Base-by-base conservation (phyloP, 2,888 invertebrate genomes). In the Xanthorhoe spadicearia region DNA sequence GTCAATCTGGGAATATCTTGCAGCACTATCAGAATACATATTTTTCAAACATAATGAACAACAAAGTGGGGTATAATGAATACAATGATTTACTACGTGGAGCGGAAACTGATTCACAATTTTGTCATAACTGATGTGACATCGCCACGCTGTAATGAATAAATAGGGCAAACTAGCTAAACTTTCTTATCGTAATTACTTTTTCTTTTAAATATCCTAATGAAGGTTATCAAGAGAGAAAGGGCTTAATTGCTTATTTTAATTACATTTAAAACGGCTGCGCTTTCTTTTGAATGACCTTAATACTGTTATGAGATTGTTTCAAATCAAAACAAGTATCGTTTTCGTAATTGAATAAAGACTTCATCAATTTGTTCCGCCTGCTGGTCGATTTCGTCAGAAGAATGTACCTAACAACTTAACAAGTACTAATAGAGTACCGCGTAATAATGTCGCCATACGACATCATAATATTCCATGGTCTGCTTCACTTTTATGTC, bases 311-410 rank as follows among this genome's bases (percentile, higher is more conserved):
- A 56, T 28, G 15, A 46, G 4, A 32, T 18, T 23, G 18, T 17
- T 46, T 57, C 32, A 57, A 35, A 38, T 4, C 10, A 10, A 54
- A 35, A 43, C 17, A 43, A 43, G 17, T n/a, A 46, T 46, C 35
- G 46, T 49, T 56, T 51, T 52, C 61, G 53, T 54, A 62, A 59
- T 63, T 51, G 6, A 43, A 43, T 43, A 48, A 28, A 19, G 17
- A 38, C 50, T 28, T 48, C 48, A 56, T 55, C 51, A 2, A 66
- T 63, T 52, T 50, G 63, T 67, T 67, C 60, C 63, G 67, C 55
- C 54, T 55, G 32, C 51, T 17, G 38, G 48, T 50, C 35, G 50
- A 50, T 63, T 63, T 55, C 67, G 59, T 63, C 62, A 67, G 50
- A 63, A 56, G 18, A 59, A n/a, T 43, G n/a, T 32, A 3, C 51